Base-by-base conservation (phyloP, 53 echinoderm and acorn worm genomes). In the Echinometra lucunter region DNA sequence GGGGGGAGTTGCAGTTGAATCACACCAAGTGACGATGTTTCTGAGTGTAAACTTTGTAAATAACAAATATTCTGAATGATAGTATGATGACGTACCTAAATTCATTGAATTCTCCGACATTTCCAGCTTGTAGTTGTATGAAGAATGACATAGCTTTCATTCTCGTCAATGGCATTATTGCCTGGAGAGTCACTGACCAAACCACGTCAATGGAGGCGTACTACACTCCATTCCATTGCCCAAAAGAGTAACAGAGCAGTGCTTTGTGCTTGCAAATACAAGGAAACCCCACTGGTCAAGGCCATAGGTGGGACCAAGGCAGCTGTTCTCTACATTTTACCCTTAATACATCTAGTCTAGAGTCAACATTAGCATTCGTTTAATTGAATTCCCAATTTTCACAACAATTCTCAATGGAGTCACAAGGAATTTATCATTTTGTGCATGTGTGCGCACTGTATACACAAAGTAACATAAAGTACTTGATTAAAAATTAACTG, bases 281-380 rank as follows among this genome's bases (percentile, higher is more conserved):
- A 63, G 91, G 92, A 92, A 70, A 74, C 72, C 92, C 74, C 92
- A 92, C 74, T 92, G 92, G 92, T 55, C 92, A 92, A 92, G 92
- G 92, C 53, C 49, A 92, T 72, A 92, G 74, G 92, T 92, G 49
- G 92, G 72, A 72, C 92, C 30, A 49, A 27, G 49, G 92, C 92
- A 92, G 92, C 92, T 92, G 72, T 92, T 72, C 47, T 74, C 12
- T 13, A 47, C 91, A 91, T 91, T 91, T 91, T 34, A 83, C 35
- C 35, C 15, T 32, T 13, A 32, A 32, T 35, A 16, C 35, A 28
- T 72, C 15, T 72, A 72, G 72, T 72, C 72, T 72, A 72, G 28
- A 16, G 72, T 32, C 72, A 72, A 72, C 34, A 72, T 2, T 72
- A 72, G 11, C 72, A 72, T 63, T 63, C 25, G 23, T 63, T 4